Evolutionary conservation across 1,140 invertebrate species (phyloP).

Genomic region (Aricia agestis): DNA sequence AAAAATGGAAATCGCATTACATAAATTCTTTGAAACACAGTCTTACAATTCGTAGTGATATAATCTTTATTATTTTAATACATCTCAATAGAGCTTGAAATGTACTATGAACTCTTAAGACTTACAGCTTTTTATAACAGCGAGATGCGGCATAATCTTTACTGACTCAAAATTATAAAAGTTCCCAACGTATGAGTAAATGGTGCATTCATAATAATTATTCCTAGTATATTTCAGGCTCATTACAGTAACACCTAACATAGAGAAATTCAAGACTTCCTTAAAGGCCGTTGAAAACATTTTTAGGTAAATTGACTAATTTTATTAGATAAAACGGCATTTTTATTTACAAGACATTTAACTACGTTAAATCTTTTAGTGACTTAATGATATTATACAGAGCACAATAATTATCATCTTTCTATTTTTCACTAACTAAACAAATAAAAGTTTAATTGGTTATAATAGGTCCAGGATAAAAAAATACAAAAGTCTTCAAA

Average conservation of each 20-base stretch:
- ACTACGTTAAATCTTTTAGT: neutral
- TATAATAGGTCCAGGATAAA: neutral
- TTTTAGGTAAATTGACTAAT: neutral
- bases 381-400: neutral
- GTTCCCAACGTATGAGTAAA: no score
- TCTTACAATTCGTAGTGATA: constrained; percentile 6
- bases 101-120: neutral
- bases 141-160: no score
- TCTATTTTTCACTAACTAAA: no score
- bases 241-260: neutral
- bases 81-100: neutral
- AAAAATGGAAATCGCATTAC: neutral
- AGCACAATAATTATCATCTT: neutral
- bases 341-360: constrained; percentile 8
- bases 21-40: neutral
- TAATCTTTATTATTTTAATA: neutral
- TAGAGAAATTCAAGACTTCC: neutral
- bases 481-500: neutral
- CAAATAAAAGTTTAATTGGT: neutral
- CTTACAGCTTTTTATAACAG: no score
- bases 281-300: constrained; percentile 1
- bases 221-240: neutral
- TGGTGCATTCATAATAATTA: no score
- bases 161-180: no score
- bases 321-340: neutral